These are phyloP conservation scores for Pseudolycoriella hygida DNA, from an alignment of 2,888 invertebrate genomes.

Conservation along the genomic window DNA sequence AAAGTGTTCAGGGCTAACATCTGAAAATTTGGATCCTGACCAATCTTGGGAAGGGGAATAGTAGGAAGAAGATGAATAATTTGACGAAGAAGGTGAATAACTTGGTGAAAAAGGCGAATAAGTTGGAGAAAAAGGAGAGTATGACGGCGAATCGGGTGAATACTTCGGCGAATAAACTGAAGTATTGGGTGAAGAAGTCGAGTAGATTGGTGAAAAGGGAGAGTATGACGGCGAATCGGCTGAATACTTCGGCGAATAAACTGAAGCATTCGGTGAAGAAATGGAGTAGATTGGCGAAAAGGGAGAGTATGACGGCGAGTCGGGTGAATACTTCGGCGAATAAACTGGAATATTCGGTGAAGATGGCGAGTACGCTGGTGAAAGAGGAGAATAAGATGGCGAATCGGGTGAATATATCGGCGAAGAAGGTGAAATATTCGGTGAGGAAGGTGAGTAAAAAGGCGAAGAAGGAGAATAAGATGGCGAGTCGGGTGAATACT, in stretches of 20 bases:
- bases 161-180: slow-evolving; percentile 57
- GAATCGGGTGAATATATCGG: slow-evolving; percentile 48
- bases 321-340: slow-evolving; percentile 54
- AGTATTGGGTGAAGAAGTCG: slow-evolving; percentile 37
- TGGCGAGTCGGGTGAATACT: too few species aligned
- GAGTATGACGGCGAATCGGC: slow-evolving; percentile 58
- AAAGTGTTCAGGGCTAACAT: too few species aligned
- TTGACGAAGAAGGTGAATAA: slow-evolving; percentile 55
- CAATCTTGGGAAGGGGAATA: slow-evolving; percentile 66
- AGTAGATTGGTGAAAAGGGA: slow-evolving; percentile 57
- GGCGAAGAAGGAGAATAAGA: too few species aligned
- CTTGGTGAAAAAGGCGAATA: slow-evolving; percentile 43
- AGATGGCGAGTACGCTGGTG: slow-evolving; percentile 58
- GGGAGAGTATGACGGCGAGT: slow-evolving; percentile 50
- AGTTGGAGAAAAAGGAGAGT: slow-evolving; percentile 50
- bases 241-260: slow-evolving; percentile 50
- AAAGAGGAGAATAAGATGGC: slow-evolving; percentile 50
- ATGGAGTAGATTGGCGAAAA: slow-evolving; percentile 65
- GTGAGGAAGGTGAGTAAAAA: too few species aligned
- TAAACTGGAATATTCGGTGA: slow-evolving; percentile 43
- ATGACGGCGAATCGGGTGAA: slow-evolving; percentile 56
- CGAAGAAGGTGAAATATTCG: slow-evolving; percentile 22
- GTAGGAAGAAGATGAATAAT: slow-evolving; percentile 42
- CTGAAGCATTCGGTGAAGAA: slow-evolving; percentile 38
- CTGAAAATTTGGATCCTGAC: too few species aligned